phyloP scores from a whole-genome alignment of 2,888 invertebrate species.

The Drosophila emarginata region DNA sequence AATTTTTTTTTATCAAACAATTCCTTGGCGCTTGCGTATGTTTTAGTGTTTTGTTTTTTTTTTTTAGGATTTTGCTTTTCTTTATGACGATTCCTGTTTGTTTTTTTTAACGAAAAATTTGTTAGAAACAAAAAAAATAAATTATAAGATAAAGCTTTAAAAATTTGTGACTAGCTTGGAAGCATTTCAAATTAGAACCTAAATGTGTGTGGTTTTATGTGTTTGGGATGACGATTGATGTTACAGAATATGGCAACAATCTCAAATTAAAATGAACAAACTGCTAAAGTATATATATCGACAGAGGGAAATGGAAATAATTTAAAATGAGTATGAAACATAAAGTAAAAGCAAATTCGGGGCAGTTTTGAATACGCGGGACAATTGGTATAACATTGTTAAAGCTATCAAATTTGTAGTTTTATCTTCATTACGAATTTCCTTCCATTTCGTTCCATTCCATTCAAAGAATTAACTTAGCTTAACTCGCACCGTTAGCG shows the following conservation, averaged over 20 bases:
- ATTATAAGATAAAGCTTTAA: constrained; percentile 41
- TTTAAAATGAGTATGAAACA: constrained; percentile 34
- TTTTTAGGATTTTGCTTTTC: constrained; percentile 56
- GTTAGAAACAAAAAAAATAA: constrained; percentile 45
- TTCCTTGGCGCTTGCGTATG: constrained; percentile 79
- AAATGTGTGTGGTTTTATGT: constrained; percentile 19
- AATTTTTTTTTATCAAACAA: constrained; percentile 70
- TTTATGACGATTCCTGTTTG: constrained; percentile 28
- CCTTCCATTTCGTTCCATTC: constrained; percentile 28
- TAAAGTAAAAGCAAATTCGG: constrained; percentile 58
- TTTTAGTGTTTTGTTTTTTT: constrained; percentile 49
- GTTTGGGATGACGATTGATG: neutral
- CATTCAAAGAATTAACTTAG: constrained; percentile 49
- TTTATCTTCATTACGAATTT: constrained; percentile 6
- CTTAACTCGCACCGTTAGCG: constrained; percentile 65
- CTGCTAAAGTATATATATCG: neutral
- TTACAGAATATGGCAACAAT: neutral
- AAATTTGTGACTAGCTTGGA: constrained; percentile 60
- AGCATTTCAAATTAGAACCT: constrained; percentile 53
- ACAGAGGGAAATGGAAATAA: neutral
- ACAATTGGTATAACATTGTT: constrained; percentile 69
- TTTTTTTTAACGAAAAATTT: constrained; percentile 19
- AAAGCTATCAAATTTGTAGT: constrained; percentile 59
- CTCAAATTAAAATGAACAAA: neutral
- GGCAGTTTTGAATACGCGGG: constrained; percentile 65